phyloP scores from a whole-genome alignment of 2,113 vertebrate species.

The Argyrosomus japonicus region DNA sequence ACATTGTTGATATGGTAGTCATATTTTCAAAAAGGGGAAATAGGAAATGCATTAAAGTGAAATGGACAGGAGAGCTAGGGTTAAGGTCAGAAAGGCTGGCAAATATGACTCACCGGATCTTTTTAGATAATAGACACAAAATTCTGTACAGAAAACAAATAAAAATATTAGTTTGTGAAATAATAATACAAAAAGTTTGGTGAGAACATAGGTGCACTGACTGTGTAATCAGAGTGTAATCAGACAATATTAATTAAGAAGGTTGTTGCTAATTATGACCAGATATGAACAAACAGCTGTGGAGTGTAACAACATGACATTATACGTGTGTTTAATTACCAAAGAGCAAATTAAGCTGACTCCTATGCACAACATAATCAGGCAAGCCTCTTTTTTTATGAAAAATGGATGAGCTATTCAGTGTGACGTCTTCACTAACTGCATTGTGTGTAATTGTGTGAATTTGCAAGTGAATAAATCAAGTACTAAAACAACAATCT shows the following conservation, averaged over 20 bases:
- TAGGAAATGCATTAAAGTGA: background rate
- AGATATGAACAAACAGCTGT: slow-evolving; percentile 10
- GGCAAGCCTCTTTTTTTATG: background rate
- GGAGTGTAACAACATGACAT: slow-evolving; percentile 12
- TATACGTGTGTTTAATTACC: background rate
- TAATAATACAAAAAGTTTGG: background rate
- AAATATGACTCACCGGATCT: slow-evolving; percentile 13
- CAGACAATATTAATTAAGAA: slow-evolving; percentile 4
- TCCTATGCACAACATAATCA: background rate
- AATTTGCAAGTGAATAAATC: slow-evolving; percentile 65
- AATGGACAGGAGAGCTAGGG: background rate
- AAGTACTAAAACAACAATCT: slow-evolving; percentile 33
- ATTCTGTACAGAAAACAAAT: background rate
- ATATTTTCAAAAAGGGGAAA: background rate
- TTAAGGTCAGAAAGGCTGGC: background rate
- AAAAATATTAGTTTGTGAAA: background rate
- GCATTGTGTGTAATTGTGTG: slow-evolving; percentile 56
- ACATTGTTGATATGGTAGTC: background rate
- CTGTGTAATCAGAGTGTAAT: slow-evolving; percentile 18
- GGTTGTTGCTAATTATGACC: slow-evolving; percentile 9
- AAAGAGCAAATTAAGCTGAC: slow-evolving; percentile 3
- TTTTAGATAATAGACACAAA: background rate
- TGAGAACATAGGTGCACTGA: background rate
- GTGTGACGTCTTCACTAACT: slow-evolving; percentile 57
- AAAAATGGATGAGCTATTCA: slow-evolving; percentile 21